Percentiles rank a stretch among this genome's conserved stretches.
phyloP scores from a whole-genome alignment of 2,113 vertebrate species.

The Orientallactaga bullata region DNA sequence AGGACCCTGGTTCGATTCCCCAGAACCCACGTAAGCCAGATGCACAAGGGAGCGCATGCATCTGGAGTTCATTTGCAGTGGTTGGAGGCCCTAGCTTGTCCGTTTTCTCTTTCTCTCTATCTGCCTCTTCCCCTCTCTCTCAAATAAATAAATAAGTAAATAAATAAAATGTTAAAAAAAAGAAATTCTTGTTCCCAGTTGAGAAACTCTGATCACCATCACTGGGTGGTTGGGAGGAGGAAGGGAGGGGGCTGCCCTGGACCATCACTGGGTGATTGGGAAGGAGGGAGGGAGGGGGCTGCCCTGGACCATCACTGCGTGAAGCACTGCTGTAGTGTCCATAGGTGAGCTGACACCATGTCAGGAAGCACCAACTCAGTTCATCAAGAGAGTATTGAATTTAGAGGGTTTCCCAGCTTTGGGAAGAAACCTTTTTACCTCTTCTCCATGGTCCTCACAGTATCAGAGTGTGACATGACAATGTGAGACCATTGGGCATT shows the following conservation, averaged over 20 bases:
- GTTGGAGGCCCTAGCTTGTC: no score
- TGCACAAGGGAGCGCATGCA: no score
- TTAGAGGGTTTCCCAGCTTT: neutral
- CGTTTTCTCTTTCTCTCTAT: no score
- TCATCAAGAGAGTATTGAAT: no score
- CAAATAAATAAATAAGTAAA: no score
- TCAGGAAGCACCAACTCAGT: neutral
- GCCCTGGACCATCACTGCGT: neutral
- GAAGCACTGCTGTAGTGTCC: neutral
- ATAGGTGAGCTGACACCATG: neutral
- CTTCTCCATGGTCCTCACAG: neutral
- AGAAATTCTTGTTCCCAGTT: no score
- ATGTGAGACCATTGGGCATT: neutral
- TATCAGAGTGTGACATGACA: rapidly evolving
- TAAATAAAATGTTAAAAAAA: no score
- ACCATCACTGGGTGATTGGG: neutral
- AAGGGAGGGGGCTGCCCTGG: no score
- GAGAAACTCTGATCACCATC: neutral
- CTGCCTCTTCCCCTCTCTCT: no score
- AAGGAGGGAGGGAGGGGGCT: neutral
- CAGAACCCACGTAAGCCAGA: no score
- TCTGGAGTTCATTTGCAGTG: no score
- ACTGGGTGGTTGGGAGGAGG: neutral
- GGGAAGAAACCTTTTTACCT: neutral
- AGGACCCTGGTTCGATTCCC: no score